Conservation (phyloP, 2,797 vertebrate genomes). For the Cacajao melanocephalus region DNA sequence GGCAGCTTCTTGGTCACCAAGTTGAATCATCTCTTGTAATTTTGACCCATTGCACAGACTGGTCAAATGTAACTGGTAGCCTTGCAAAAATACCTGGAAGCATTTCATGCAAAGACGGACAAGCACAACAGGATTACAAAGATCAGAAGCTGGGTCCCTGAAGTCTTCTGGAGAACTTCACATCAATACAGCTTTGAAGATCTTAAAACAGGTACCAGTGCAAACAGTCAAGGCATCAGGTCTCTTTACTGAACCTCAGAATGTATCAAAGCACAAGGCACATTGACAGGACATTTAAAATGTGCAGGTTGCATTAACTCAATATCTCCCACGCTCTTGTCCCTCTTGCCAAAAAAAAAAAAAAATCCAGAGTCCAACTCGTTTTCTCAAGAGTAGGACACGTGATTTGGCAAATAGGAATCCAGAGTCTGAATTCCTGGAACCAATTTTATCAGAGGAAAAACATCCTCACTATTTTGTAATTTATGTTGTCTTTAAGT, state of each 20-base stretch:
- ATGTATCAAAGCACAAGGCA: background rate
- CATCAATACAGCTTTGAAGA: background rate
- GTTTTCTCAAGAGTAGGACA: slow-evolving; percentile 31
- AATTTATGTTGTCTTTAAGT: background rate
- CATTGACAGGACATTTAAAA: background rate
- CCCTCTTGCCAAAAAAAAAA: background rate
- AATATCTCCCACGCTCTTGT: background rate
- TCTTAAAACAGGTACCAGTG: background rate
- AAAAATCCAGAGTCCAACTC: background rate
- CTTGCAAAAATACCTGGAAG: slow-evolving; percentile 90
- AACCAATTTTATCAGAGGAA: slow-evolving; percentile 31
- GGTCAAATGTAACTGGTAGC: slow-evolving; percentile 89
- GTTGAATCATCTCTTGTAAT: slow-evolving; percentile 86
- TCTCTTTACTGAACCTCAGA: background rate
- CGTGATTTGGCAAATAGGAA: slow-evolving; percentile 50
- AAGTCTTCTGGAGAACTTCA: background rate
- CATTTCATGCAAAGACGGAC: background rate
- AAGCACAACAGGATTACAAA: background rate
- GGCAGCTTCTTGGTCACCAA: slow-evolving; percentile 80
- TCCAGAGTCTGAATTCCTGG: slow-evolving; percentile 49
- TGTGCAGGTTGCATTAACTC: background rate
- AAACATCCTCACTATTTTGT: background rate
- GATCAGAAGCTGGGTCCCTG: background rate
- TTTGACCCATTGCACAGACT: slow-evolving; percentile 88
- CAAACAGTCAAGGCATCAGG: fast-evolving